Base-by-base conservation (phyloP, 1,140 invertebrate species). In the Leptestheria dahalacensis region DNA sequence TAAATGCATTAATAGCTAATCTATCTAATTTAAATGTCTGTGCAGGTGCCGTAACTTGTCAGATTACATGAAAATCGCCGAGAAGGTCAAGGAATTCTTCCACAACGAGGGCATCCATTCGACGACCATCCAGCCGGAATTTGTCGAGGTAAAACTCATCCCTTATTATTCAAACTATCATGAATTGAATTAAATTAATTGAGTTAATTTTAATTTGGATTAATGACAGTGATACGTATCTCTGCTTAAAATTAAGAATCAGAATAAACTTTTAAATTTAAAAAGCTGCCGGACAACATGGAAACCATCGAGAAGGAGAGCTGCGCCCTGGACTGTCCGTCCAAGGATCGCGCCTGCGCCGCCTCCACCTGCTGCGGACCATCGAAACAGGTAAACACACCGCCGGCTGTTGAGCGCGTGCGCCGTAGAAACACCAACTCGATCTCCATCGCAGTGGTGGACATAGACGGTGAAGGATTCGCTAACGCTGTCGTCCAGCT, bases 21-120 rank as follows among this genome's bases (percentile, higher is more conserved):
- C n/a, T n/a, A n/a, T n/a, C n/a, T n/a, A 12, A n/a, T 47, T 47
- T n/a, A 47, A 47, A 1, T 57, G 9, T 55, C 60, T 56, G 70
- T 72, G 47, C 64, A 85, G 87, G 62, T 91, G 88, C 74, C 79
- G 86, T 64, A 91, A 91, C 73, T 71, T 91, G 54, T 85, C 84
- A 0, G 87, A 91, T 68, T 91, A 91, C 66, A 89, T 91, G 84
- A 86, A 88, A 71, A 89, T 92, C 63, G 89, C 89, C 1, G 89
- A 92, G 71, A 88, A 91, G 72, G 88, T 94, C 0, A 94, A 95
- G 72, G 88, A 93, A 71, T 93, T 93, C 75, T 93, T 94, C 71
- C 88, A 91, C 67, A 91, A 91, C 70, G 89, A 94, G 73, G 87
- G 88, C 20, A 91, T 91, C 65, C 84, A 87, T 70, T 91, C 88